Evolutionary conservation across 1,140 invertebrate genomes (phyloP), one percentile per base, ranked within the genome.

Genomic region (Tetramorium parvispinum): DNA sequence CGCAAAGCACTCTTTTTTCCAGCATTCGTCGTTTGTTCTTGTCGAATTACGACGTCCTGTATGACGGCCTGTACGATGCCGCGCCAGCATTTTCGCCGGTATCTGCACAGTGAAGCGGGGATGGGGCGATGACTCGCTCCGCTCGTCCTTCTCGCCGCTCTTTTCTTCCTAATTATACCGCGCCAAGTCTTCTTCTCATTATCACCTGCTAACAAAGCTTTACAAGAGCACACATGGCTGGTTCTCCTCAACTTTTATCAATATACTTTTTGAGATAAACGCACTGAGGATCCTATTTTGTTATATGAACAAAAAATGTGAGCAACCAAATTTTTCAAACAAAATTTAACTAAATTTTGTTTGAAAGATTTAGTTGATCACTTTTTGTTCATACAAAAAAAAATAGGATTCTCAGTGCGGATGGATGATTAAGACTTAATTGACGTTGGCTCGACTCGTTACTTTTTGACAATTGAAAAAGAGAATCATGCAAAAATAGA

Each of bases 41-140:
- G 57, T 78, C 81, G 61, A 87, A 68, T 85, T 87, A 85, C 40
- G 79, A 73, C 51, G 40, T 82, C 40, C 79, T 21, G 79, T 32
- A 32, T 21, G 40, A 71, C 40, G 51, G 16, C 32, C 32, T 32
- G 4, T 32, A 32, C 37, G n/a, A 37, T 2, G 46, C 4, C 37
- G n/a, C 16, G 49, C 21, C 24, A 21, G 27, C 13, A 5, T 68
- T 46, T 46, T 46, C n/a, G 40, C 21, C 40, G 65, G 18, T 68
- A 46, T 68, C 40, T 27, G 40, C 40, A 68, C 65, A 8, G 21
- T 46, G 65, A 16, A 24, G 18, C 18, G 16, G 40, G 10, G 1
- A 10, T 18, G 37, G 6, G 27, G 18, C 32, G 46, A 40, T 40
- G 77, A 79, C 55, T 46, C 11, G 32, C 27, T 8, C n/a, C 18